These are phyloP conservation scores for Spialia ferax DNA, from an alignment of 2,888 invertebrate genomes.

Conservation along the genomic window DNA sequence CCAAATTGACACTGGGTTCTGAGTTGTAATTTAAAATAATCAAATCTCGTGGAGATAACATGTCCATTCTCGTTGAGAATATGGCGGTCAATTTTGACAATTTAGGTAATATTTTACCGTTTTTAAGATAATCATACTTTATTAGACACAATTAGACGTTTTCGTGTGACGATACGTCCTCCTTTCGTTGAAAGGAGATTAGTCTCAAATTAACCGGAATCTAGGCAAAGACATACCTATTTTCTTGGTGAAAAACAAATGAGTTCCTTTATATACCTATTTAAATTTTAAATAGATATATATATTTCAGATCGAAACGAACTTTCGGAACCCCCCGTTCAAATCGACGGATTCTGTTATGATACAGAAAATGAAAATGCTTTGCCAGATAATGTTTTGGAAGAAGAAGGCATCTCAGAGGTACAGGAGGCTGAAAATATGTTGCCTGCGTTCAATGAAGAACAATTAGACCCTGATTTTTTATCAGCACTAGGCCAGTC, in stretches of 20 bases:
- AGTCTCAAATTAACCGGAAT: too few relatives aligned
- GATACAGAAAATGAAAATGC: too few relatives aligned
- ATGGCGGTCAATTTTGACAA: background rate
- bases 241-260: too few relatives aligned
- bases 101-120: too few relatives aligned
- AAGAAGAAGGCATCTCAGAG: background rate
- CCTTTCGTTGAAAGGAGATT: too few relatives aligned
- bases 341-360: background rate
- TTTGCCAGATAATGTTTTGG: background rate
- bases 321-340: background rate
- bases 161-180: too few relatives aligned
- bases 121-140: too few relatives aligned
- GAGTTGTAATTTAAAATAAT: too few relatives aligned
- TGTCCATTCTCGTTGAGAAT: background rate
- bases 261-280: too few relatives aligned
- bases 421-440: background rate
- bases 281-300: too few relatives aligned
- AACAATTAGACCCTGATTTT: conserved; percentile 1
- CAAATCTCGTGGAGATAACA: background rate
- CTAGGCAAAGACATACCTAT: too few relatives aligned
- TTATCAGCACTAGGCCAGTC: background rate
- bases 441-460: background rate
- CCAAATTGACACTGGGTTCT: background rate
- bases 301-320: background rate
- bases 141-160: too few relatives aligned